Percentiles rank a stretch among this genome's conserved stretches.
phyloP scores from a whole-genome alignment of 2,888 invertebrate genomes.

The Xanthorhoe designata region DNA sequence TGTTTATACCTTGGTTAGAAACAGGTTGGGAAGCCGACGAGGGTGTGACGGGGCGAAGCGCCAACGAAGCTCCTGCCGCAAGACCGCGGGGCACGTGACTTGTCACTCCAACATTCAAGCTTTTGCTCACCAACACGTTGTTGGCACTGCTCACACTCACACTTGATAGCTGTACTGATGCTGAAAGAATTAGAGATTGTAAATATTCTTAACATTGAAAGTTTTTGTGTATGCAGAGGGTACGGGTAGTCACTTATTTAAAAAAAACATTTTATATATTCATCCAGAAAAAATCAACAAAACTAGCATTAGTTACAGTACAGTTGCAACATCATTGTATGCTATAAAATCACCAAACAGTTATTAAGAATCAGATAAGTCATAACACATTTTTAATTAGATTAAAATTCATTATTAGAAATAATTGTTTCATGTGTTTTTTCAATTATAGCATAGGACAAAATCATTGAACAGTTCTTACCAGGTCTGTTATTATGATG shows the following conservation, averaged over 20 bases:
- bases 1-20: constrained; percentile 51
- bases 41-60: constrained; percentile 88
- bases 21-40: constrained; percentile 64
- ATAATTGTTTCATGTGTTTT: not conserved
- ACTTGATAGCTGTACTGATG: constrained; percentile 64
- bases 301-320: too few relatives aligned
- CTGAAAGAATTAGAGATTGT: constrained; percentile 9
- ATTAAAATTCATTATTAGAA: too few relatives aligned
- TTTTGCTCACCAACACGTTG: constrained; percentile 72
- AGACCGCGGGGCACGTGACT: constrained; percentile 86
- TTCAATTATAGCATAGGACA: not conserved
- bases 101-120: constrained; percentile 61
- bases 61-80: constrained; percentile 90
- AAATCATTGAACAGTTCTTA: constrained; percentile 43
- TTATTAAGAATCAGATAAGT: too few relatives aligned
- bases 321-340: too few relatives aligned
- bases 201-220: too few relatives aligned
- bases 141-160: constrained; percentile 69
- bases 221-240: too few relatives aligned
- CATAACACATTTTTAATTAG: too few relatives aligned
- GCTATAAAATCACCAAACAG: too few relatives aligned
- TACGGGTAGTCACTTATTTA: too few relatives aligned
- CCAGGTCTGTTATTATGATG: constrained; percentile 77
- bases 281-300: too few relatives aligned
- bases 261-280: too few relatives aligned